These are phyloP conservation scores for Notoglanidium macrostoma DNA, from an alignment of 2,797 vertebrate species.

Conservation along the genomic window DNA sequence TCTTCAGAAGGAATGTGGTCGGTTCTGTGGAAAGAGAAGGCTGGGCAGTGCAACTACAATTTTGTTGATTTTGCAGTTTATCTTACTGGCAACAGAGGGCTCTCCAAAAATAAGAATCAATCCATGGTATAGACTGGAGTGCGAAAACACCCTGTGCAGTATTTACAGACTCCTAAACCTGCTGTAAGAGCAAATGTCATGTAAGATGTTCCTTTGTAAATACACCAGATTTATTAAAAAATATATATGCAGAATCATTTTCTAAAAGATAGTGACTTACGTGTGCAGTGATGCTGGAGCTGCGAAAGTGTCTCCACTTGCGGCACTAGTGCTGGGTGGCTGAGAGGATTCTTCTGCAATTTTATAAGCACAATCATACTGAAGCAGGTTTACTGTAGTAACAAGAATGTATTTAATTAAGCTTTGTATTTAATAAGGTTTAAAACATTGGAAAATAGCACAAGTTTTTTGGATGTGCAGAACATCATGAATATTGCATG, in stretches of 20 bases:
- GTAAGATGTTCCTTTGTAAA: background rate
- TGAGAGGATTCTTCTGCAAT: constrained; percentile 30
- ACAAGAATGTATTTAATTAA: background rate
- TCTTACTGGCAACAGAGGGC: background rate
- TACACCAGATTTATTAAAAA: background rate
- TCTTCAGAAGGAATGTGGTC: background rate
- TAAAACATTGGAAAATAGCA: background rate
- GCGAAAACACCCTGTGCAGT: background rate
- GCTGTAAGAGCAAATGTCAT: background rate
- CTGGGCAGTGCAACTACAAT: background rate
- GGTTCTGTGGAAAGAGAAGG: background rate
- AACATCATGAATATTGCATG: background rate
- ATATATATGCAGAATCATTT: background rate
- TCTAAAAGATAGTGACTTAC: constrained; percentile 8
- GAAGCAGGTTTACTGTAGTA: background rate
- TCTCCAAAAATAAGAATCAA: background rate
- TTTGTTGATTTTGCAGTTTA: background rate
- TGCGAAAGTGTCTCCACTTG: background rate
- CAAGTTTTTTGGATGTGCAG: background rate
- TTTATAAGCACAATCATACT: background rate
- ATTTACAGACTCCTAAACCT: background rate
- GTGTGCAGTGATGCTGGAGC: background rate
- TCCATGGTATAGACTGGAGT: background rate
- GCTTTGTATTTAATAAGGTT: background rate
- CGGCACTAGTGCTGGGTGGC: background rate